A percentile compares a stretch with the other conserved stretches of the same genome.
Evolutionary conservation across 2,888 invertebrate species (phyloP).

Genomic region (Oscheius sp.): DNA sequence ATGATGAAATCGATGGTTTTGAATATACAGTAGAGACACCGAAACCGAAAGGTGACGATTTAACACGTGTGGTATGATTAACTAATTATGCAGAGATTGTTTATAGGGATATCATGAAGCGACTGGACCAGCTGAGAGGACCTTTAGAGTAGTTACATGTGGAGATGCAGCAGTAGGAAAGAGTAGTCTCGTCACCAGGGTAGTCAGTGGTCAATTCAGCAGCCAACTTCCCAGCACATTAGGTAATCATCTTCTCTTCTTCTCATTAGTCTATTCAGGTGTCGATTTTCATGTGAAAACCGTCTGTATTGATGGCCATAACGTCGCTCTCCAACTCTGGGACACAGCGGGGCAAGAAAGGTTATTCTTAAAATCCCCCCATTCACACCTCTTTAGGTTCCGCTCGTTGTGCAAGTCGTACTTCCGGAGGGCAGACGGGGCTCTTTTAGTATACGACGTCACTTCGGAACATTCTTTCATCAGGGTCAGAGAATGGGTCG

Average conservation of each 20-base stretch:
- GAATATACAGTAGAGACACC: not conserved
- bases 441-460: constrained; percentile 76
- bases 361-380: constrained; percentile 32
- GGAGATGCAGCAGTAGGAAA: constrained; percentile 77
- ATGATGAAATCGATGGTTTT: constrained; percentile 13
- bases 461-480: constrained; percentile 76
- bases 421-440: constrained; percentile 77
- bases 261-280: constrained; percentile 65
- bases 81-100: not conserved
- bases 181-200: constrained; percentile 76
- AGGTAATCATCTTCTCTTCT: constrained; percentile 70
- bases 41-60: constrained; percentile 26
- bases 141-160: constrained; percentile 77
- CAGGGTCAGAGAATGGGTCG: constrained; percentile 76
- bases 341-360: constrained; percentile 77
- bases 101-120: constrained; percentile 51
- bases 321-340: constrained; percentile 75
- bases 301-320: constrained; percentile 74
- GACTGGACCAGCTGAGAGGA: constrained; percentile 73
- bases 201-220: constrained; percentile 76
- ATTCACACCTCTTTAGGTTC: constrained; percentile 71
- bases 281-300: constrained; percentile 76
- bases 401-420: constrained; percentile 77
- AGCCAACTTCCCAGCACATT: constrained; percentile 76
- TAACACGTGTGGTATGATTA: not conserved